Evolutionary conservation across 2,797 vertebrate species (phyloP).

Genomic region (Neostethus bicornis): DNA sequence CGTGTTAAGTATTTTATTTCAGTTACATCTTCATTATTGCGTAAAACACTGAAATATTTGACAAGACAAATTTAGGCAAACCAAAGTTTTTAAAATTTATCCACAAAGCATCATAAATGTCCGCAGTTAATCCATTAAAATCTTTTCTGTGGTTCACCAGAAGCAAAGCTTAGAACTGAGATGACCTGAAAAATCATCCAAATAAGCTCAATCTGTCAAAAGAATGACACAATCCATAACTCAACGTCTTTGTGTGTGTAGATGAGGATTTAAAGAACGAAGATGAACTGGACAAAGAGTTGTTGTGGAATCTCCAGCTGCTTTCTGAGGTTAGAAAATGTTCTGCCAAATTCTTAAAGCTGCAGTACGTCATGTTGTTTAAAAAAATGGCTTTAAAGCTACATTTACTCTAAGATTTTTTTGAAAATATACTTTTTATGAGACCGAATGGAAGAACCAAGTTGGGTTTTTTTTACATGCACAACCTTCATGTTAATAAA

Average conservation of each 20-base stretch:
- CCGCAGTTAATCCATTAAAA: not conserved
- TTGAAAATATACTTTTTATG: constrained; percentile 1
- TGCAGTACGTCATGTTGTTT: constrained; percentile 4
- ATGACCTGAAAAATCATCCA: constrained; percentile 21
- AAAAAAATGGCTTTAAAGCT: not conserved
- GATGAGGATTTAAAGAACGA: constrained; percentile 91
- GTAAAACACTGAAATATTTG: not conserved
- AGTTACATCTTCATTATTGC: too few species aligned
- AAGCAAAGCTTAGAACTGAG: constrained; percentile 7
- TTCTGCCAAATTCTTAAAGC: constrained; percentile 5
- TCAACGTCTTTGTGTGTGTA: constrained; percentile 55
- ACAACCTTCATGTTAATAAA: constrained; percentile 48
- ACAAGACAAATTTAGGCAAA: not conserved
- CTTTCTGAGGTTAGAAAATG: constrained; percentile 89
- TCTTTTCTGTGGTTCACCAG: not conserved
- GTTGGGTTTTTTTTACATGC: constrained; percentile 40
- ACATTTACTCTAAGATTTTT: not conserved
- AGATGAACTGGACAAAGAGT: constrained; percentile 94
- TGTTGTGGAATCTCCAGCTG: constrained; percentile 97
- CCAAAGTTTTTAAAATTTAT: not conserved
- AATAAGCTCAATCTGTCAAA: constrained; percentile 28
- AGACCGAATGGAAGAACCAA: constrained; percentile 7
- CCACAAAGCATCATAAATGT: not conserved
- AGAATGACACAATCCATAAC: constrained; percentile 29
- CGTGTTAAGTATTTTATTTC: too few species aligned